These are phyloP conservation scores for Echeneis naucrates DNA, from an alignment of 2,797 vertebrate species.

Conservation along the genomic window DNA sequence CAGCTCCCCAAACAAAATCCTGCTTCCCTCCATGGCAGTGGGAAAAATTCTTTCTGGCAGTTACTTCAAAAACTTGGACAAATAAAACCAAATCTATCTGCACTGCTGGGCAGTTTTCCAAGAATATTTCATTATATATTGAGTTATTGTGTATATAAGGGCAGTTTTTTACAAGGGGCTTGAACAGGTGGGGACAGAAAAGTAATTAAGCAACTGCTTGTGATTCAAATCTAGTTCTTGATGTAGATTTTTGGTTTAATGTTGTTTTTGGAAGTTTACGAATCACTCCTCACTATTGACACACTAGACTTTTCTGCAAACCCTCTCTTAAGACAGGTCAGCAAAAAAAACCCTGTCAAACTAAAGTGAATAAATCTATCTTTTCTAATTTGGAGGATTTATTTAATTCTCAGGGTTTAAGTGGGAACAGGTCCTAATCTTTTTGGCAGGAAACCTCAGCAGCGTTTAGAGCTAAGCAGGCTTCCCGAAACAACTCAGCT, in stretches of 20 bases:
- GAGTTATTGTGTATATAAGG: background rate
- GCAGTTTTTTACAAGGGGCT: background rate
- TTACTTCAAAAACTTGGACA: background rate
- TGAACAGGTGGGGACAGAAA: background rate
- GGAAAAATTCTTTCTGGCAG: background rate
- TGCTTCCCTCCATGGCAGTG: background rate
- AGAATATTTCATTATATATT: background rate
- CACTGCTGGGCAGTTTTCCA: background rate
- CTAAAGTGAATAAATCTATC: slow-evolving; percentile 29
- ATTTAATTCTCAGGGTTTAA: slow-evolving; percentile 66
- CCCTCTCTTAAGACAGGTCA: background rate
- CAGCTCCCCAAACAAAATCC: background rate
- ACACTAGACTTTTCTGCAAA: background rate
- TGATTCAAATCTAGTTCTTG: background rate
- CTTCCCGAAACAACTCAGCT: slow-evolving; percentile 41
- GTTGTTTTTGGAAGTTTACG: background rate
- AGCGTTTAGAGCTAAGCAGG: slow-evolving; percentile 56
- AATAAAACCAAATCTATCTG: background rate
- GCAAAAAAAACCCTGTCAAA: slow-evolving; percentile 9
- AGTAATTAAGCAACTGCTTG: background rate
- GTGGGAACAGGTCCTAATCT: slow-evolving; percentile 54
- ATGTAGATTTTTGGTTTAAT: background rate
- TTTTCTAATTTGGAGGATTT: slow-evolving; percentile 49
- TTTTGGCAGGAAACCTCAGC: slow-evolving; percentile 47
- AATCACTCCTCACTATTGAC: background rate